Conservation (phyloP, 1,140 invertebrate species). For the Zaprionus kolodkinae region DNA sequence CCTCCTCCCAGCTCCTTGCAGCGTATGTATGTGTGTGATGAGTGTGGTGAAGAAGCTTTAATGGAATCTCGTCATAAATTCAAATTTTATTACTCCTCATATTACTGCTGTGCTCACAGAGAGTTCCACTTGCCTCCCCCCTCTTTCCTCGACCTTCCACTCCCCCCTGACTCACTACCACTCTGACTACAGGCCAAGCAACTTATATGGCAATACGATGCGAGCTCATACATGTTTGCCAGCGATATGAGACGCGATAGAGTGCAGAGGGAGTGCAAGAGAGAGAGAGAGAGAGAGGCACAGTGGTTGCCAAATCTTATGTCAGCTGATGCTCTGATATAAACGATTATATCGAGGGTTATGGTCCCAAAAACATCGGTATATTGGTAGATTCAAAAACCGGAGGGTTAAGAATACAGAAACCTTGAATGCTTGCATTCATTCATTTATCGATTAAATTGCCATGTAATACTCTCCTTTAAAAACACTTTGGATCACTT, state of each 20-base stretch:
- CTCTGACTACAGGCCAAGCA: conserved; percentile 27
- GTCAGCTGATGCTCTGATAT: neutral
- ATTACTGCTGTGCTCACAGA: conserved; percentile 68
- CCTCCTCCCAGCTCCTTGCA: conserved; percentile 6
- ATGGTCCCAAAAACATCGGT: too few species aligned
- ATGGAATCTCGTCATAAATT: conserved; percentile 84
- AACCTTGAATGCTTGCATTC: neutral
- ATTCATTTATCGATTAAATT: neutral
- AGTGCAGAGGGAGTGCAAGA: neutral
- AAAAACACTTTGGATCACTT: neutral
- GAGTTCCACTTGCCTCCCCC: conserved; percentile 19
- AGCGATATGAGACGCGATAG: conserved; percentile 6
- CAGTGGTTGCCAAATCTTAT: conserved; percentile 35
- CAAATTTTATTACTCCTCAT: conserved; percentile 83
- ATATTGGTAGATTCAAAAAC: too few species aligned
- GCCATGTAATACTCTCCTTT: neutral
- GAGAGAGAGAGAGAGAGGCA: neutral
- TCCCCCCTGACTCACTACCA: neutral
- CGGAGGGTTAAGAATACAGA: neutral
- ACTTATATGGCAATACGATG: conserved; percentile 58
- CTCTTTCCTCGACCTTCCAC: neutral
- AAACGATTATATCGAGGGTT: too few species aligned
- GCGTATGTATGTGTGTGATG: conserved; percentile 38
- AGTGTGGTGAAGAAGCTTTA: conserved; percentile 81
- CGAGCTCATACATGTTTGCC: conserved; percentile 20